A percentile compares a stretch with the other conserved stretches of the same genome.
phyloP scores from a whole-genome alignment of 2,888 invertebrate species.

The Camptogramma bilineatum region DNA sequence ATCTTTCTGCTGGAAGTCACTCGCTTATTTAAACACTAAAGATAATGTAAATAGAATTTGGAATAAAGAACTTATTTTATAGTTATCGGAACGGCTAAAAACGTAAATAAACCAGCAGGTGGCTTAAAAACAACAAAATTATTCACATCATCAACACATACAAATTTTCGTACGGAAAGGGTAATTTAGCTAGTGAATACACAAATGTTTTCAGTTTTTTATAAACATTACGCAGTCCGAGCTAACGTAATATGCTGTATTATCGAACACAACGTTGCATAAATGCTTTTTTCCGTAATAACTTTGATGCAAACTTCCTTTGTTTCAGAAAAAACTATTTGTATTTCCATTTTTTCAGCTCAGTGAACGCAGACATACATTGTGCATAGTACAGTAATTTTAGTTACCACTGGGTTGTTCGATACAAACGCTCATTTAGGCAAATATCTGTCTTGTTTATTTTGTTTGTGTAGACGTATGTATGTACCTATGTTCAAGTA shows the following conservation, averaged over 20 bases:
- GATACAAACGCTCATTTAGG: too few relatives aligned
- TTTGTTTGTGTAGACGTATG: too few relatives aligned
- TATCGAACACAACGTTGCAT: constrained; percentile 27
- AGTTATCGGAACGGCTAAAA: too few relatives aligned
- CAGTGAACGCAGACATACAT: neutral
- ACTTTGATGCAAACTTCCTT: constrained; percentile 23
- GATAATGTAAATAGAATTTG: too few relatives aligned
- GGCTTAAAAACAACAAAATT: too few relatives aligned
- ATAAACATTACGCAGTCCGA: neutral
- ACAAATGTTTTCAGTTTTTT: neutral
- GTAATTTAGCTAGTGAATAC: neutral
- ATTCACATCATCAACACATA: too few relatives aligned
- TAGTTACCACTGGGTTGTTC: neutral
- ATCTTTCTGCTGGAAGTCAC: too few relatives aligned
- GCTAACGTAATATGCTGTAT: constrained; percentile 21
- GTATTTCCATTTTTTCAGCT: constrained; percentile 2
- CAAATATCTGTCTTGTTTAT: too few relatives aligned
- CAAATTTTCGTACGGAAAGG: neutral
- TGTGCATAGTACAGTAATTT: neutral
- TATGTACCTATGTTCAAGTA: neutral
- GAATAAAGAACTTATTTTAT: too few relatives aligned
- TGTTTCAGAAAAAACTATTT: constrained; percentile 22
- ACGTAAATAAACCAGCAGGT: too few relatives aligned
- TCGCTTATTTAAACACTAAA: too few relatives aligned
- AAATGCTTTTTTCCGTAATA: constrained; percentile 23